Percentiles rank a stretch among this genome's conserved stretches.
Conservation (phyloP, 2,888 invertebrate genomes). For the Melikaiella ostensackeni region DNA sequence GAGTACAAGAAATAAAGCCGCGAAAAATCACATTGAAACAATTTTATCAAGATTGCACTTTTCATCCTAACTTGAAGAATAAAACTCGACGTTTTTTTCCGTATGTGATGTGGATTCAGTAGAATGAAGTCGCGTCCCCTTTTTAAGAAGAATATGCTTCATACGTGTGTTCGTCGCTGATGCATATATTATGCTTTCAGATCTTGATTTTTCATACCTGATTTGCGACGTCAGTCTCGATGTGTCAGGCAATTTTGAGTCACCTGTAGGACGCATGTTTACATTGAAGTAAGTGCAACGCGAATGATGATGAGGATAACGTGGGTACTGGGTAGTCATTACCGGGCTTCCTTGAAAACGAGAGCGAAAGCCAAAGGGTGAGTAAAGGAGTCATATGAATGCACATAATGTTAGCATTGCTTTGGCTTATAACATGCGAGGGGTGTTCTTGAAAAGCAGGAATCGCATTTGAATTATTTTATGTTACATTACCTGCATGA, state of each 20-base stretch:
- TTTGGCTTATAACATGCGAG: not conserved
- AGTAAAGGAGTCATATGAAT: constrained; percentile 24
- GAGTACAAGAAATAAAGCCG: not conserved
- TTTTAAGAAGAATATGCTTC: not conserved
- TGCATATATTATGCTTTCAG: not conserved
- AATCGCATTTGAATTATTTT: constrained; percentile 10
- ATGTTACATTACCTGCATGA: not conserved
- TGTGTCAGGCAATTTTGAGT: not conserved
- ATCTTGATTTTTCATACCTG: not conserved
- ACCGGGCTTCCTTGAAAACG: not conserved
- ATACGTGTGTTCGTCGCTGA: not conserved
- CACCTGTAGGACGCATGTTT: constrained; percentile 2
- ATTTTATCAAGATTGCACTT: not conserved
- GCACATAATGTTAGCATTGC: constrained; percentile 1
- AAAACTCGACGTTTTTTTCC: not conserved
- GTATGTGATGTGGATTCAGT: not conserved
- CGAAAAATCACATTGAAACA: not conserved
- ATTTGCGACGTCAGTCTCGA: not conserved
- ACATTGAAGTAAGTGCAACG: not conserved
- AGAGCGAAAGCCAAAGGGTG: constrained; percentile 1
- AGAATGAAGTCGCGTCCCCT: not conserved
- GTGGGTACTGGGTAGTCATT: not conserved
- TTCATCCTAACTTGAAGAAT: not conserved
- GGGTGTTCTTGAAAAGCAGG: constrained; percentile 11
- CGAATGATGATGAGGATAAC: not conserved